These are phyloP conservation scores for Noctuana brunneofusca DNA, from an alignment of 2,888 invertebrate genomes.

Conservation along the genomic window DNA sequence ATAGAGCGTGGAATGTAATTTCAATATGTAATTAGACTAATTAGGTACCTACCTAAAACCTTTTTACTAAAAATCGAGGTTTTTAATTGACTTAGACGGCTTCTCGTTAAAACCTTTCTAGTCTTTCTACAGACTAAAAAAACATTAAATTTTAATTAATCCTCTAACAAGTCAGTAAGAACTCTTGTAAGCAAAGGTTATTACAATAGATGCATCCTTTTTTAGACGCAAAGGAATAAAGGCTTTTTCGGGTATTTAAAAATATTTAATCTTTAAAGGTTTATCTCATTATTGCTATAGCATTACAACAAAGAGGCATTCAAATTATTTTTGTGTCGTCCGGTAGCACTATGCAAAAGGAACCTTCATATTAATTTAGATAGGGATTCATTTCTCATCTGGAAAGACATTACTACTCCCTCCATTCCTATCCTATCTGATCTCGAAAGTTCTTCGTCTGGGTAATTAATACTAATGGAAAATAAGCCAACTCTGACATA, in stretches of 20 bases:
- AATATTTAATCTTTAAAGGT: background rate
- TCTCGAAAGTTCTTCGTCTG: conserved; percentile 23
- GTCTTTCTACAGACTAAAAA: conserved; percentile 9
- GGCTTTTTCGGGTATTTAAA: conserved; percentile 1
- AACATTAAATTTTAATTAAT: conserved; percentile 11
- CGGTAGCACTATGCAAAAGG: background rate
- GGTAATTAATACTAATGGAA: conserved; percentile 37
- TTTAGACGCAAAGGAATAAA: background rate
- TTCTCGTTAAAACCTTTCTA: conserved; percentile 13
- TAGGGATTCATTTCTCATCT: conserved; percentile 21
- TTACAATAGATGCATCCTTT: background rate
- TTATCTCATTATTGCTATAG: too few species aligned
- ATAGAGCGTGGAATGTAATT: background rate
- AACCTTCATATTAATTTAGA: conserved; percentile 16
- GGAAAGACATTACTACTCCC: conserved; percentile 10
- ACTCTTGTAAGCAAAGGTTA: conserved; percentile 4
- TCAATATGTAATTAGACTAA: background rate
- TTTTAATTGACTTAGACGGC: conserved; percentile 13
- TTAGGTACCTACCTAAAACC: background rate
- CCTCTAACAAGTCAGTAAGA: conserved; percentile 11
- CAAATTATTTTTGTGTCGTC: background rate
- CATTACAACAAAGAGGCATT: too few species aligned
- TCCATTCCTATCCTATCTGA: conserved; percentile 18
- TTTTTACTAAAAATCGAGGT: background rate
- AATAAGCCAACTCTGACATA: conserved; percentile 36